Evolutionary conservation across 64 coral and sea anemone species (phyloP).

Genomic region (Montipora efflorescens): DNA sequence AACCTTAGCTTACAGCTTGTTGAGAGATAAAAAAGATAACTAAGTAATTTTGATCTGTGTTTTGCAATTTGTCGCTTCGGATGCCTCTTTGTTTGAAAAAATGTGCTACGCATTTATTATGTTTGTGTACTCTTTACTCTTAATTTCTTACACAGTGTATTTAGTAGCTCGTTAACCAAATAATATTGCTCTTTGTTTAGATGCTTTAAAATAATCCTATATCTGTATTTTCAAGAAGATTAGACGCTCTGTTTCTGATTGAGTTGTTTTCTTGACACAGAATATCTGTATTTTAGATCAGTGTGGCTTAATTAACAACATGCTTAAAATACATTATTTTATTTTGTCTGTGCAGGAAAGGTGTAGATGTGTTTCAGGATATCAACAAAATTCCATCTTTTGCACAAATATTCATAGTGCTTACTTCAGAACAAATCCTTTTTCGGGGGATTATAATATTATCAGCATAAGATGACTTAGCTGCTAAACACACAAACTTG

Average conservation of each 20-base stretch:
- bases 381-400: constrained; percentile 1
- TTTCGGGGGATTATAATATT: background rate
- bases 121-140: background rate
- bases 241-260: no score
- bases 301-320: background rate
- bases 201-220: no score
- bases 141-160: no score
- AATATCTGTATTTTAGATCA: background rate
- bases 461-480: background rate
- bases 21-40: background rate
- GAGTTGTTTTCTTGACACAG: background rate
- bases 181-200: no score
- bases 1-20: background rate
- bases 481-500: background rate
- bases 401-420: background rate
- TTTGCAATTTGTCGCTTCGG: background rate
- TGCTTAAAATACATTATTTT: background rate
- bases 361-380: background rate
- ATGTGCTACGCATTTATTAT: background rate
- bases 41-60: background rate
- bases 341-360: constrained; percentile 1
- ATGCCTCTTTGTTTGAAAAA: background rate
- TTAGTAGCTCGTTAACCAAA: no score
- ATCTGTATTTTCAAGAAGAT: no score
- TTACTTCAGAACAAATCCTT: background rate